phyloP scores from a whole-genome alignment of 2,113 vertebrate species.

The Camelus dromedarius region DNA sequence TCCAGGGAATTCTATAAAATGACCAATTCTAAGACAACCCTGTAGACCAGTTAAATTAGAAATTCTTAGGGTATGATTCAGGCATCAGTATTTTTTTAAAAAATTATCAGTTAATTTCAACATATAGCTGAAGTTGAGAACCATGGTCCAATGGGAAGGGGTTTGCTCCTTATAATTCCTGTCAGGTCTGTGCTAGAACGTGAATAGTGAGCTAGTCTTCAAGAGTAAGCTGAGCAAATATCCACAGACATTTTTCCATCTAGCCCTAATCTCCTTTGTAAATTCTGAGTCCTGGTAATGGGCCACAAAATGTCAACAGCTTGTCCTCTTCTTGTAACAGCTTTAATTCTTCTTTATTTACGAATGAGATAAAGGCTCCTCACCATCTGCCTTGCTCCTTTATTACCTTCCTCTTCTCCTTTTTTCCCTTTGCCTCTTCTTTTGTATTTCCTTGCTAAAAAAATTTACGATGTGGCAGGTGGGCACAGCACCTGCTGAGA shows the following conservation, averaged over 20 bases:
- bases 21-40: not conserved
- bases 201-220: not conserved
- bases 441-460: not conserved
- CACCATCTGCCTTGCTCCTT: not conserved
- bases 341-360: not conserved
- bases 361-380: not conserved
- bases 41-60: constrained; percentile 45
- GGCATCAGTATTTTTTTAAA: not conserved
- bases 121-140: not conserved
- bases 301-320: not conserved
- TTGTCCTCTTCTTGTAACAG: not conserved
- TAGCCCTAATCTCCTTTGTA: not conserved
- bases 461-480: not conserved
- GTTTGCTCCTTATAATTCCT: not conserved
- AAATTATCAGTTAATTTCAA: not conserved
- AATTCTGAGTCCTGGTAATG: not conserved
- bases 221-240: not conserved
- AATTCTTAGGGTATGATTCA: not conserved
- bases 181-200: not conserved
- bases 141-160: not conserved
- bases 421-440: not conserved
- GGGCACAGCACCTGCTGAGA: not conserved
- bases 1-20: not conserved
- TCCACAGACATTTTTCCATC: not conserved
- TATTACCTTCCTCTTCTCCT: not conserved